Evolutionary conservation across 2,113 vertebrate species (phyloP).

Genomic region (Lanius collurio): DNA sequence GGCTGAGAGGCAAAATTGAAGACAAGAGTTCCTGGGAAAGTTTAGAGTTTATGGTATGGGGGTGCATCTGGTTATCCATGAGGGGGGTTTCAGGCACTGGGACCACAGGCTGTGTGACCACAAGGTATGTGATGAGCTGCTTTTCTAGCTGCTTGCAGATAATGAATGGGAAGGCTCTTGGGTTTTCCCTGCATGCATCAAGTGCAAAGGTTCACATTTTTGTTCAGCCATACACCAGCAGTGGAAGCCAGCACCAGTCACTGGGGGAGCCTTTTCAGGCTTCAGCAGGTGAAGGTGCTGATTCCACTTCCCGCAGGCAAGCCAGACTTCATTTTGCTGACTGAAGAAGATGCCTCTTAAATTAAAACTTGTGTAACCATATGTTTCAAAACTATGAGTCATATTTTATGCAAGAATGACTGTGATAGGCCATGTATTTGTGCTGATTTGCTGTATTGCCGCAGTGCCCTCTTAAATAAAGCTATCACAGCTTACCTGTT

Average conservation of each 20-base stretch:
- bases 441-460: constrained; percentile 73
- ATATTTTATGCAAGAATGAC: constrained; percentile 75
- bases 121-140: neutral
- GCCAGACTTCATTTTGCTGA: constrained; percentile 70
- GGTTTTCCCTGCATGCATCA: neutral
- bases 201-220: neutral
- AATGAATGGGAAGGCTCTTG: neutral
- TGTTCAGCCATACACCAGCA: neutral
- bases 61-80: neutral
- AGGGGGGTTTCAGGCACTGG: neutral
- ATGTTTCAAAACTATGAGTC: constrained; percentile 72
- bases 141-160: neutral
- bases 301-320: constrained; percentile 60
- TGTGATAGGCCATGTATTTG: constrained; percentile 68
- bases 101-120: neutral
- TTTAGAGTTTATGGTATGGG: neutral
- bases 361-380: constrained; percentile 73
- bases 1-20: neutral
- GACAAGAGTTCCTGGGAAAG: neutral
- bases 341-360: constrained; percentile 75
- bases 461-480: constrained; percentile 29
- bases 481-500: constrained; percentile 24
- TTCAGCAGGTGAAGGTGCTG: constrained; percentile 67
- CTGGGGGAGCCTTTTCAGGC: constrained; percentile 34
- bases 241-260: neutral